phyloP scores from a whole-genome alignment of 2,113 vertebrate genomes.

The Pollimyrus isidori region DNA sequence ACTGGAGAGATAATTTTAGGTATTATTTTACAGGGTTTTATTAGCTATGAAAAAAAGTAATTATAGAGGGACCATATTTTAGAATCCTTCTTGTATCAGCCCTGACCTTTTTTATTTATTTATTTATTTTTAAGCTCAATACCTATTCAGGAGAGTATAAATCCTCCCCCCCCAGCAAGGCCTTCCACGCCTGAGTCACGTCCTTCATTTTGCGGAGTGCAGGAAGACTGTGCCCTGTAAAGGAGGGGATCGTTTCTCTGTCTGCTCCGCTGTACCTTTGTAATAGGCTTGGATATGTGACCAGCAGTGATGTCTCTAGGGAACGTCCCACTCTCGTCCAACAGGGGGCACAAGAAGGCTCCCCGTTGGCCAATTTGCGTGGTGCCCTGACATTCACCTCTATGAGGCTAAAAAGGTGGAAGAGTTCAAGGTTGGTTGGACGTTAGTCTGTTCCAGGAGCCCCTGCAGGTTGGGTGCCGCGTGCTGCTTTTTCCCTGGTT shows the following conservation, averaged over 20 bases:
- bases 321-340: background rate
- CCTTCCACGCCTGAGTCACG: constrained; percentile 9
- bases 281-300: background rate
- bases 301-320: background rate
- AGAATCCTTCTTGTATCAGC: constrained; percentile 11
- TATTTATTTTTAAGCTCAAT: constrained; percentile 8
- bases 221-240: background rate
- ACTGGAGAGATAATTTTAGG: constrained; percentile 21
- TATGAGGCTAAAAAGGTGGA: background rate
- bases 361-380: background rate
- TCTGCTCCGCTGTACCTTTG: background rate
- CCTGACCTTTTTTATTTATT: constrained; percentile 18
- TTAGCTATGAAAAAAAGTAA: constrained; percentile 27
- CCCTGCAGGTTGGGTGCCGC: background rate
- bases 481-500: background rate
- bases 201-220: background rate
- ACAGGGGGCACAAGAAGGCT: background rate
- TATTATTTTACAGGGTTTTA: constrained; percentile 19
- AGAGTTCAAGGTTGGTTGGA: background rate
- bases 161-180: constrained; percentile 11
- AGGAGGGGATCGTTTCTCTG: background rate
- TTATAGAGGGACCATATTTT: constrained; percentile 23
- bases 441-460: background rate
- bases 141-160: constrained; percentile 23
- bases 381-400: background rate